These are phyloP conservation scores for Crocodylus rhombifer DNA, from an alignment of 2,797 vertebrate species.

Conservation along the genomic window DNA sequence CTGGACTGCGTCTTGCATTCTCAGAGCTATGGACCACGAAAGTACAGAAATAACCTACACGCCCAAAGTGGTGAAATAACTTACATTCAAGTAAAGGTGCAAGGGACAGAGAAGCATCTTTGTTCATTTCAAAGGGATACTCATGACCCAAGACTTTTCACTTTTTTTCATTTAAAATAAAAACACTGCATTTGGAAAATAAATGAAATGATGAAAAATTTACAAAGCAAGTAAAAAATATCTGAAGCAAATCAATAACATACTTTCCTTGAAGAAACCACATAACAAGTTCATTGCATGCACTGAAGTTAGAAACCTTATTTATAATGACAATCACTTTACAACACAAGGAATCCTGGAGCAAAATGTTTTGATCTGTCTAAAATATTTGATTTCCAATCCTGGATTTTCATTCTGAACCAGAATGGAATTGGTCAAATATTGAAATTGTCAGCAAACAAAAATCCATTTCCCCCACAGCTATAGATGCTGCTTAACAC, in stretches of 20 bases:
- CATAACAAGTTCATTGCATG: background rate
- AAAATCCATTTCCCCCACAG: background rate
- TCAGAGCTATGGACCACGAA: background rate
- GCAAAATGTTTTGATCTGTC: background rate
- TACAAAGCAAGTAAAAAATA: background rate
- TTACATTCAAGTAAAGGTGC: conserved; percentile 10
- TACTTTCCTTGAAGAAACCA: background rate
- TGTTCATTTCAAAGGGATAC: background rate
- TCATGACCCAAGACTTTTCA: too few species aligned
- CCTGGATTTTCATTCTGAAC: background rate
- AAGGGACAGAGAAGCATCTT: conserved; percentile 28
- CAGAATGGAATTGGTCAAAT: too few species aligned
- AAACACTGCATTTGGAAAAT: background rate
- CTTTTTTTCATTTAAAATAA: too few species aligned
- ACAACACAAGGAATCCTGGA: background rate
- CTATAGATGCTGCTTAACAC: too few species aligned
- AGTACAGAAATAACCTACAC: background rate
- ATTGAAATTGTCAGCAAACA: too few species aligned
- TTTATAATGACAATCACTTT: background rate
- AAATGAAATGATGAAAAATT: background rate
- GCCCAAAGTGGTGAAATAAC: conserved; percentile 1
- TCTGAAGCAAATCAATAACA: background rate
- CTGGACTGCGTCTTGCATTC: background rate
- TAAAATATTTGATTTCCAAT: background rate
- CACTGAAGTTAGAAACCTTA: background rate